Evolutionary conservation across 2,113 vertebrate species (phyloP), one percentile per base, ranked within the genome.

Genomic region (Poeciliopsis turrubarensis): DNA sequence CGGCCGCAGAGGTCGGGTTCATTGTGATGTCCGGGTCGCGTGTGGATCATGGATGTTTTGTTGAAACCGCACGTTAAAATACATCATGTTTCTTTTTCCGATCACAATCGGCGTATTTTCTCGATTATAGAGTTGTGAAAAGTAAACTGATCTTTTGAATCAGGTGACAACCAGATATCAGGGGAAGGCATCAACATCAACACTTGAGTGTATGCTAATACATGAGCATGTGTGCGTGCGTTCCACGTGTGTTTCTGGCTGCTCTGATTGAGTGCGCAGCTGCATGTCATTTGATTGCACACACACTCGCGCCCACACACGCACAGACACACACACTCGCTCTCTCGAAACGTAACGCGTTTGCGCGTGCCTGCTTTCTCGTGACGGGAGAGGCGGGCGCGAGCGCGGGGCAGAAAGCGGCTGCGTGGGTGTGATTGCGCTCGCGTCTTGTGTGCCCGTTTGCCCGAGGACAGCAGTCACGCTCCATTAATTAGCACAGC

Each of bases 401-500:
- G 30, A 64, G 34, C 25, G 57, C 64, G 31, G 54, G 78, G 70
- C 63, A 57, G 32, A 65, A 29, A 60, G 78, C 67, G 69, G 4
- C 34, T 66, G 34, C 37, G 57, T 30, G 15, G 7, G 41, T 60
- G 72, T 69, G 69, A 34, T 64, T 27, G 65, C 47, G 60, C 37
- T 65, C 12, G 68, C 37, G 65, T 26, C 61, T 51, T 41, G 73
- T 66, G 78, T 25, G 86, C 68, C 77, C 61, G 76, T 83, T 73
- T 86, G 88, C 92, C 87, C 41, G 82, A 89, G 89, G 91, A 91
- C 86, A 90, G 75, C 72, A 87, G 86, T 89, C 85, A 85, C 82
- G 91, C 90, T 92, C 87, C 86, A 92, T 92, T 93, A 92, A 93
- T 93, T 93, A 92, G 86, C 86, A 66, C 82, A 80, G 86, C 89